phyloP scores from a whole-genome alignment of 2,888 invertebrate genomes.

The Empis stercorea region DNA sequence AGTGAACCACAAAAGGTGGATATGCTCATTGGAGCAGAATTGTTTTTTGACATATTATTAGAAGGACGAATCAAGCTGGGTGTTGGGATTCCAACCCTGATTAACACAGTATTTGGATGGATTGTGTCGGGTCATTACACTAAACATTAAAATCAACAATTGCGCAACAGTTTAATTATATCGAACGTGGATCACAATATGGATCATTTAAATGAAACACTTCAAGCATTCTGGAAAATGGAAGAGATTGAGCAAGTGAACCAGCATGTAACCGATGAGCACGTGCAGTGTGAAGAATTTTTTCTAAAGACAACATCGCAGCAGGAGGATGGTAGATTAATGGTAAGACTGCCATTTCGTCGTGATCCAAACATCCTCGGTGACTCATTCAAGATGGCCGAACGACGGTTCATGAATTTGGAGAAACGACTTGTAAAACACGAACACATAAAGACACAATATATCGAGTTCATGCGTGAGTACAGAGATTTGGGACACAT shows the following conservation, averaged over 20 bases:
- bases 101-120: conserved; percentile 5
- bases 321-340: neutral
- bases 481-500: neutral
- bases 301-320: neutral
- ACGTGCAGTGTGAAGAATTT: neutral
- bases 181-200: neutral
- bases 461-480: neutral
- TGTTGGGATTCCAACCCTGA: neutral
- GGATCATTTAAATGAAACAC: neutral
- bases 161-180: neutral
- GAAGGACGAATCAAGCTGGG: conserved; percentile 1
- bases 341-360: too few species aligned
- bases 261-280: neutral
- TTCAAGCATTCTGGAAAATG: neutral
- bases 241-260: too few species aligned
- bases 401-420: too few species aligned
- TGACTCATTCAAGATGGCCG: too few species aligned
- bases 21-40: conserved; percentile 6
- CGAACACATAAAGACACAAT: neutral
- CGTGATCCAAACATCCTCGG: too few species aligned
- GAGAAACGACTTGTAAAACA: too few species aligned
- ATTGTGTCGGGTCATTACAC: conserved; percentile 2
- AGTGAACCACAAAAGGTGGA: conserved; percentile 3
- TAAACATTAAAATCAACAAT: neutral
- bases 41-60: conserved; percentile 1